Base-by-base conservation (phyloP, 1,140 invertebrate genomes). In the Drosophila sucinea region DNA sequence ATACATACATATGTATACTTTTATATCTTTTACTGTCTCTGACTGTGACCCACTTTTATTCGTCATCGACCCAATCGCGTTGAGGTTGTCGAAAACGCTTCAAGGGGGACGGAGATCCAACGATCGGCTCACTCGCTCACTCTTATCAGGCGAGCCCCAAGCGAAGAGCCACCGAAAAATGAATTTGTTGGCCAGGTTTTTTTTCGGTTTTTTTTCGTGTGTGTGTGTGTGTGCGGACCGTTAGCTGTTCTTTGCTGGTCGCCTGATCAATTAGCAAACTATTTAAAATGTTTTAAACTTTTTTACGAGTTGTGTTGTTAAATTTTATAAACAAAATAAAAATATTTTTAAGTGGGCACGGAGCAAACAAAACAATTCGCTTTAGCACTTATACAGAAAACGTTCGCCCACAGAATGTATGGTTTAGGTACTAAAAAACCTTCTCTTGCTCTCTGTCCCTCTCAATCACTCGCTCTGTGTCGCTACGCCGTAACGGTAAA, bases 251-350 rank as follows among this genome's bases (percentile, higher is more conserved):
- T 11, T 56, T 69, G 69, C 84, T 89, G 84, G 11, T 72, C 78
- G 69, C 84, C 84, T 89, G 85, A 81, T 89, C 77, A 86, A 79
- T 90, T 90, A 81, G 81, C 84, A 90, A 89, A 89, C 84, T 89
- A 84, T 90, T 89, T 89, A 90, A 89, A 89, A 86, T 90, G 84
- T 89, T 90, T 89, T 90, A 89, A 89, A 85, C 85, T 89, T 89
- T 87, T 89, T 78, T 76, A 80, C 66, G 65, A 66, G 60, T 54
- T 73, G 63, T 55, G 58, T 57, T 77, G 76, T 70, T 82, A 66
- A 87, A 82, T 82, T 73, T 64, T 69, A 77, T 79, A 79, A 86
- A 87, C 83, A 87, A 86, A 87, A 79, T 87, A 87, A 73, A 81
- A 81, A 82, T 72, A 70, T 70, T 76, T 73, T 66, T 75, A 54